Evolutionary conservation across 2,888 invertebrate genomes (phyloP), one percentile per base, ranked within the genome.

Genomic region (Sipha maydis): DNA sequence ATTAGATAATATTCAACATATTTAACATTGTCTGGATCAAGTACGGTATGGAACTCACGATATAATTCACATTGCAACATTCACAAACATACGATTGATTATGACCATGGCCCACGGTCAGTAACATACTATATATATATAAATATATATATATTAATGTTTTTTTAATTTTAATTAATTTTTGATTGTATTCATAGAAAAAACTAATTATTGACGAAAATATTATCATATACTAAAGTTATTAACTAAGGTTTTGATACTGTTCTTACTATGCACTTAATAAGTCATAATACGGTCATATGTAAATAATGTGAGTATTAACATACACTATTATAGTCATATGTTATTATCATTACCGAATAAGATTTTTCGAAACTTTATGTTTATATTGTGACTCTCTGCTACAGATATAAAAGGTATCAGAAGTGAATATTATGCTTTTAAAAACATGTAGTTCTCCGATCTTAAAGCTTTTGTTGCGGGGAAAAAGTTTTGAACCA

Each of bases 1-100:
- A 48, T 48, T 14, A 48, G 2, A 11, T 48, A 21, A 61, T 0
- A 61, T 61, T 19, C 21, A 61, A 61, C 4, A 11, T 31, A 48
- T 14, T 54, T 3, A 48, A 48, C 14, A 48, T 48, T 78, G 54
- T 77, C n/a, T 54, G 5, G 56, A 48, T 54, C 31, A 48, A 78
- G 21, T 28, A 28, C 9, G 0, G 54, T 21, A 48, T 28, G 14
- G 3, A 48, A 48, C 48, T 4, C 5, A 78, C 56, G 54, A 31
- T 56, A 78, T n/a, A 56, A 56, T 54, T 31, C 31, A 31, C 78
- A 56, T 78, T 78, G 31, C 54, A 56, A 56, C 28, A 31, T 78
- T 31, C 61, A 21, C 48, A 48, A 19, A 77, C 77, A 48, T 77
- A 25, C 25, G 3, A 25, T 77, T 38, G 7, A 3, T 75, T 75